Percentiles rank a stretch among this genome's conserved stretches.
These are phyloP conservation scores for Halcyon leucocephala DNA, from an alignment of 2,797 vertebrate genomes.

Conservation along the genomic window DNA sequence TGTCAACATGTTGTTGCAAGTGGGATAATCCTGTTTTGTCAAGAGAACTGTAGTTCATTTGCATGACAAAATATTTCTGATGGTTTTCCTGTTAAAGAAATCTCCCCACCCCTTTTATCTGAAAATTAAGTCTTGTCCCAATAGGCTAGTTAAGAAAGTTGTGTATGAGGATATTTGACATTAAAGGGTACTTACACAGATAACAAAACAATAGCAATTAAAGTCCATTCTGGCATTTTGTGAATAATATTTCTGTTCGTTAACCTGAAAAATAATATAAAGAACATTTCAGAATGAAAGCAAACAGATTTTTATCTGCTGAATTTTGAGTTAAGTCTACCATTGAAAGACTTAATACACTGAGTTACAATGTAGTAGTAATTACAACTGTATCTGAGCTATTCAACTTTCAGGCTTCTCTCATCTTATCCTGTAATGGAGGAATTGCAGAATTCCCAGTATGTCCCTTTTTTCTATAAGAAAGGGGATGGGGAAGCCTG, in stretches of 20 bases:
- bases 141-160: not conserved
- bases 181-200: constrained; percentile 79
- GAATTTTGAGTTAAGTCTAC: not conserved
- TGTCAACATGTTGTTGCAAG: not conserved
- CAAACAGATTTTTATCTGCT: not conserved
- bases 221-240: constrained; percentile 81
- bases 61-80: not conserved
- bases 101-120: not conserved
- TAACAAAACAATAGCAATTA: constrained; percentile 82
- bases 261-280: constrained; percentile 76
- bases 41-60: not conserved
- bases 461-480: not conserved
- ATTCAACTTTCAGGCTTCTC: not conserved
- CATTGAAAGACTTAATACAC: not conserved
- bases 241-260: constrained; percentile 84
- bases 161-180: not conserved
- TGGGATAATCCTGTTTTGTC: not conserved
- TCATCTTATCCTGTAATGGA: not conserved
- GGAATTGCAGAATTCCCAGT: not conserved
- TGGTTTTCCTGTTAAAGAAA: not conserved
- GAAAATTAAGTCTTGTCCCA: not conserved
- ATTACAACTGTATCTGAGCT: not conserved
- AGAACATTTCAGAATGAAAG: not conserved
- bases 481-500: not conserved
- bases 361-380: not conserved